phyloP scores from a whole-genome alignment of 2,113 vertebrate species.

The Vombatus ursinus region DNA sequence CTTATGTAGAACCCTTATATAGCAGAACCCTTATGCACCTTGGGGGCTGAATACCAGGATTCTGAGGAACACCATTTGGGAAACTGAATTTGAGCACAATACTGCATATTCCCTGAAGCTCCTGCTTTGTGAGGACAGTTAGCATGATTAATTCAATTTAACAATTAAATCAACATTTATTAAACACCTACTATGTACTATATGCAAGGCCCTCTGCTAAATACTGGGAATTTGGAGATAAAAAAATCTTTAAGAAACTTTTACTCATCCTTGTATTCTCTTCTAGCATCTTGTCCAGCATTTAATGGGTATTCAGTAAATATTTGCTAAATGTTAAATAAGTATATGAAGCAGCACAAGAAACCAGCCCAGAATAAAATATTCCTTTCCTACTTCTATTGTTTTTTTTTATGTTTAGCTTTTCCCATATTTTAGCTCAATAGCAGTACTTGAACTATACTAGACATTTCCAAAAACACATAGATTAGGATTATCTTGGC shows the following conservation, averaged over 20 bases:
- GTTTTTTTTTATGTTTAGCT: neutral
- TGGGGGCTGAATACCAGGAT: neutral
- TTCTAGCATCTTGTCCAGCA: neutral
- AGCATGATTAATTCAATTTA: neutral
- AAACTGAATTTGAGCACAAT: neutral
- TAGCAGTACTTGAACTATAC: neutral
- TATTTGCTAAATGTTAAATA: neutral
- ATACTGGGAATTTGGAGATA: neutral
- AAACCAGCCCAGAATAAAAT: neutral
- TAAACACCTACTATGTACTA: neutral
- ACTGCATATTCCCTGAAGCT: neutral
- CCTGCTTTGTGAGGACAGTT: neutral
- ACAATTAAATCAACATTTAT: neutral
- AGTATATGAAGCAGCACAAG: neutral
- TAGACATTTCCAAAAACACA: neutral
- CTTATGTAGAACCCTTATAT: neutral
- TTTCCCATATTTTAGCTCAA: constrained; percentile 20
- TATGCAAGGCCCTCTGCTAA: neutral
- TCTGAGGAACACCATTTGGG: neutral
- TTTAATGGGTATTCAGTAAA: neutral
- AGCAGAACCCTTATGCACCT: neutral
- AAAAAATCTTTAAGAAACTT: neutral
- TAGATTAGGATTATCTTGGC: neutral
- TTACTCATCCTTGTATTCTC: neutral
- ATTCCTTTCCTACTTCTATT: neutral